Base-by-base conservation (phyloP, 1,140 invertebrate genomes). In the Eumaeus atala region DNA sequence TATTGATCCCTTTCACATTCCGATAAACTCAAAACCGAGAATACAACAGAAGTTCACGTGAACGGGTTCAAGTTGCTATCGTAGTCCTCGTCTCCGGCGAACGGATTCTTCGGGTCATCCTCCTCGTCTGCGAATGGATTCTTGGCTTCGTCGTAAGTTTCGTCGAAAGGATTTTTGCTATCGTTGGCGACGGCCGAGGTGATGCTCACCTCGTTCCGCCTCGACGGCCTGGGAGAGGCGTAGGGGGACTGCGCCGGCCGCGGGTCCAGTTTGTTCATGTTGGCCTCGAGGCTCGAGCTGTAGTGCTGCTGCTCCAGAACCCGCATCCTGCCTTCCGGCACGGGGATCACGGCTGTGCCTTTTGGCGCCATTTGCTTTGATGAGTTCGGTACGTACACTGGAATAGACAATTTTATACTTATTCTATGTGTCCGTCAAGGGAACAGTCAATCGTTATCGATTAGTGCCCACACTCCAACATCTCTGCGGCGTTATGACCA, bases 11-110 rank as follows among this genome's bases (percentile, higher is more conserved):
- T n/a, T n/a, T 28, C 21, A 28, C 21, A 6, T 28, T 28, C 21
- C 21, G 21, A 28, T 3, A 2, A 28, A 28, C n/a, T n/a, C 21
- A 28, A 28, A 14, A 7, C 38, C 38, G 12, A 40, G 11, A 12
- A 12, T 12, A 1, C 3, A 14, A 12, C n/a, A 6, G 14, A 17
- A 10, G 14, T 56, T 77, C 72, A 86, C 38, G 78, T 76, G 67
- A 93, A 93, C 11, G 91, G 91, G 77, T 93, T 93, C 12, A 91
- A 70, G 70, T 92, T 92, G 64, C 91, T 91, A 67, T 92, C 90
- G 70, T 92, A 92, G 54, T 90, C 84, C 51, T 89, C 88, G 10
- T 90, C n/a, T n/a, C n/a, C 88, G 0, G 74, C 82, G 61, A 91
- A 91, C 0, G 91, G 91, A 75, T 92, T 91, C 44, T 87, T 90